phyloP scores from a whole-genome alignment of 2,888 invertebrate species.

The Meloe dianella region DNA sequence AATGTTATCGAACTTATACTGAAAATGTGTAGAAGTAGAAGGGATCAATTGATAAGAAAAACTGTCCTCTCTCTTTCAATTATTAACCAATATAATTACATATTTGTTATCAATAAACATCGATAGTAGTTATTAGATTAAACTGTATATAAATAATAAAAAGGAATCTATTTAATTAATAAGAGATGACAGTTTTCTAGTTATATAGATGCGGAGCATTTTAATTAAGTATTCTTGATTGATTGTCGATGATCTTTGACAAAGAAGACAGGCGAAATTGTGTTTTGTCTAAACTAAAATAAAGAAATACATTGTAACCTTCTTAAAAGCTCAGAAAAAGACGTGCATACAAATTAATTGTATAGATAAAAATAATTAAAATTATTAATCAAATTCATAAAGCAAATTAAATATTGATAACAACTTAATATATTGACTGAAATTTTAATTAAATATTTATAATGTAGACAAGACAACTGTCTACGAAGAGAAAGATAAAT shows the following conservation, averaged over 20 bases:
- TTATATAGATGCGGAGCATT: too few relatives aligned
- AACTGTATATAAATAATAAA: neutral
- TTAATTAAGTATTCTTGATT: neutral
- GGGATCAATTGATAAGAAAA: neutral
- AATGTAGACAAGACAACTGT: neutral
- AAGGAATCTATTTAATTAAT: too few relatives aligned
- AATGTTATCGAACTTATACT: neutral
- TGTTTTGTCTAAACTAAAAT: neutral
- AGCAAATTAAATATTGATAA: neutral
- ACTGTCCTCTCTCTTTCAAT: too few relatives aligned
- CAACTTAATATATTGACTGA: neutral
- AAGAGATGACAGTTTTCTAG: too few relatives aligned
- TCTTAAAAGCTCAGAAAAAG: neutral
- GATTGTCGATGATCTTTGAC: neutral
- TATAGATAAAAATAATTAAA: neutral
- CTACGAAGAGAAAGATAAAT: too few relatives aligned
- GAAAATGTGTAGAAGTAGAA: neutral
- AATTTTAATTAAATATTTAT: neutral
- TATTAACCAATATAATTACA: neutral
- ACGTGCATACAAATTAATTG: neutral
- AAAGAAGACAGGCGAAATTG: neutral
- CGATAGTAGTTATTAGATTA: neutral
- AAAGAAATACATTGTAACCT: neutral
- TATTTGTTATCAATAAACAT: neutral
- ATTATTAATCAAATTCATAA: neutral